Base-by-base conservation (phyloP, 1,140 invertebrate genomes). In the Drosophila bocki region DNA sequence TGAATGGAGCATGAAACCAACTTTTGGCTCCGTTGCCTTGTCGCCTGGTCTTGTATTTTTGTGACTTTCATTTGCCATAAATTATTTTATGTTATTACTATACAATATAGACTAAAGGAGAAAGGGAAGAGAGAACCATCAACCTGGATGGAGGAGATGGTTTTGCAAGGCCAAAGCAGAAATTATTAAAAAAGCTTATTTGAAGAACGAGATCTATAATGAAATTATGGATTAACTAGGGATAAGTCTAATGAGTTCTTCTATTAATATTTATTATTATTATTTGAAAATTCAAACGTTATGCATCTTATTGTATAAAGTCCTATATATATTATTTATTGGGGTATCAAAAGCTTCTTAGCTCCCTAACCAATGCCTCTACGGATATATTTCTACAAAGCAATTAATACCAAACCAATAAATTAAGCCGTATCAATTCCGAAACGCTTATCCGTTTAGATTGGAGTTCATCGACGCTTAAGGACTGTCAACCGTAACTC, bases 21-120 rank as follows among this genome's bases (percentile, higher is more conserved):
- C 41, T 79, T 78, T 78, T 26, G 37, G 48, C 56, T 41, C 53
- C 44, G 41, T 70, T 62, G 57, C 39, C 59, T 58, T 71, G 62
- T 57, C 51, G 54, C 50, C 59, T 29, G 45, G 51, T 17, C 50
- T 72, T 29, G 65, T 76, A 87, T 87, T 87, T 87, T 87, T 87
- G 83, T 87, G 82, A 86, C 82, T 86, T 86, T 86, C 70, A 86
- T 86, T 70, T 79, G 80, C 83, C 78, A 86, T 86, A 86, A 86
- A 86, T 86, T 86, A 86, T 78, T 86, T 86, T 67, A 86, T 86
- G 75, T 82, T 87, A 84, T 88, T 88, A 88, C 75, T 88, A 87
- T 82, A 83, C 83, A 87, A 87, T 87, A 84, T 77, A 75, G 47
- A 68, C 50, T 51, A 78, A 44, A 53, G 44, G 53, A 62, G 51